Base-by-base conservation (phyloP, 1,140 invertebrate species). In the Brachionus angularis region DNA sequence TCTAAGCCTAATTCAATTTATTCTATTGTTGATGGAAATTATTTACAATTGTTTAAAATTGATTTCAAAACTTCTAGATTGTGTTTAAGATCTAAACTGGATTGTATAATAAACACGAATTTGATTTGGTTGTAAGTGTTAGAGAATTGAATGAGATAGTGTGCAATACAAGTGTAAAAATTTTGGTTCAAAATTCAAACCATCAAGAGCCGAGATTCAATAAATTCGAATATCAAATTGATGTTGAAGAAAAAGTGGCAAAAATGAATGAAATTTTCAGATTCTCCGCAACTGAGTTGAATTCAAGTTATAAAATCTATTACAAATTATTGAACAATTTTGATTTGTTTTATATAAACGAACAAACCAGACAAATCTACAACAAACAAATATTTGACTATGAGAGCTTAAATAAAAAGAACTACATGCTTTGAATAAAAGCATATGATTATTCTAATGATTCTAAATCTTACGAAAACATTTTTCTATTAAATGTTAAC, bases 211-310 rank as follows among this genome's bases (percentile, higher is more conserved):
- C 36, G 1, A 25, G 47, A 47, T 50, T 67, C 14, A 21, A 46
- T 21, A 46, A n/a, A 23, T 67, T 47, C 16, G 12, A 50, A 25
- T 67, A 67, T 14, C 18, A 16, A 4, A 21, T 29, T 8, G 5
- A 50, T n/a, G 25, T 67, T 27, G 42, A 34, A 7, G 42, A 46
- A 50, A 50, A 67, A 16, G 16, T 23, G 42, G n/a, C 8, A 10
- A 67, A 67, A 67, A 67, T 67, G 62, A 67, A 42, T 29, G 42
- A 67, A 47, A 67, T 67, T 27, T 47, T 67, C 47, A 44, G 23
- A 8, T 18, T 47, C 8, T 18, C 33, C 14, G 29, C 42, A 1
- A 25, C 42, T 14, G 47, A 67, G 29, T 42, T 29, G 18, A 46
- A 47, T 10, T n/a, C 42, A 12, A 46, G 36, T 23, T 67, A 47